A percentile compares a stretch with the other conserved stretches of the same genome.
Conservation (phyloP, 2,888 invertebrate genomes). For the Chrysotoxum bicinctum region DNA sequence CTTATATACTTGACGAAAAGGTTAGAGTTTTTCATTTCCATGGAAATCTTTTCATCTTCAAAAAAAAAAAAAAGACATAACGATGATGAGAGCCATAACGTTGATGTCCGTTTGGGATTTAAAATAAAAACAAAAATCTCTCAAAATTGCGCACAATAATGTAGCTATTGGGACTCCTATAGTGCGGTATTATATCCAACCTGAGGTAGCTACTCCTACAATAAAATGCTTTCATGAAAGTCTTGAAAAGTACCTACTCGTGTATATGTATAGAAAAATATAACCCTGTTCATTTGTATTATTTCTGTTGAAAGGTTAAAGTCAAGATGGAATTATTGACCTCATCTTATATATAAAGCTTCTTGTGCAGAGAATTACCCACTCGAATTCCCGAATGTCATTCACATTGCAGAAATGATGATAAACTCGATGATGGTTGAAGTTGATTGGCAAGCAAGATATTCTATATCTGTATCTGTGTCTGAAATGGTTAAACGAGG, state of each 20-base stretch:
- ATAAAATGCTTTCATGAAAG: constrained; percentile 6
- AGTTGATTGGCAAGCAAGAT: constrained; percentile 49
- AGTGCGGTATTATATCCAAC: not conserved
- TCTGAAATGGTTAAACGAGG: not conserved
- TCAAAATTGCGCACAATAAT: not conserved
- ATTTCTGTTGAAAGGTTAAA: constrained; percentile 48
- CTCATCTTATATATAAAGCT: constrained; percentile 37
- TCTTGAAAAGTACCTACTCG: not conserved
- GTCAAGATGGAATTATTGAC: constrained; percentile 62
- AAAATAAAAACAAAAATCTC: constrained; percentile 33
- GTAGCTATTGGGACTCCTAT: constrained; percentile 45
- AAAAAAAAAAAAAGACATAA: constrained; percentile 7
- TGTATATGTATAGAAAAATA: not conserved
- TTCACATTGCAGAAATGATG: constrained; percentile 69
- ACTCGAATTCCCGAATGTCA: constrained; percentile 63
- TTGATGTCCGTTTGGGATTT: constrained; percentile 43
- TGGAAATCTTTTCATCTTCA: constrained; percentile 4
- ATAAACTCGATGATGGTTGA: constrained; percentile 61
- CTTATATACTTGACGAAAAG: not conserved
- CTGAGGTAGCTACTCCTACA: not conserved
- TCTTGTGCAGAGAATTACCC: constrained; percentile 38
- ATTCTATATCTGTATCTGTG: not conserved
- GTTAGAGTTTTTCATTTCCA: not conserved
- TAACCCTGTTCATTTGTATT: not conserved
- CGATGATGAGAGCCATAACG: constrained; percentile 38